Percentiles rank a stretch among this genome's conserved stretches.
Evolutionary conservation across 64 coral and sea anemone species (phyloP).

Genomic region (Montipora efflorescens): DNA sequence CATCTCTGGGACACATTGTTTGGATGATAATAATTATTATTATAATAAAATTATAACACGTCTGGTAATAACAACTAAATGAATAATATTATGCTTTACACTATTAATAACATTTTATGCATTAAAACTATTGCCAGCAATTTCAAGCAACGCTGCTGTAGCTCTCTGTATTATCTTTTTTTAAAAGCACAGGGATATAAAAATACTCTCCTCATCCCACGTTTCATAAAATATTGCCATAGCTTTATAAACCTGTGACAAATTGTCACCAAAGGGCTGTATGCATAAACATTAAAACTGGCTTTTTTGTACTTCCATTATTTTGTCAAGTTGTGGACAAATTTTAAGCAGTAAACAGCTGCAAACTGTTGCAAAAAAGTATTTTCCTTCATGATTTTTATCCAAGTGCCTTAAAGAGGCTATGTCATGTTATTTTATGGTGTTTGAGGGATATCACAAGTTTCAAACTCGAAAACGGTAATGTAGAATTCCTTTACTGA

Average conservation of each 20-base stretch:
- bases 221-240: conserved; percentile 1
- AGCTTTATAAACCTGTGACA: background rate
- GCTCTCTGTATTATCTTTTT: background rate
- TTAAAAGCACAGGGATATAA: conserved; percentile 49
- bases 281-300: too few species aligned
- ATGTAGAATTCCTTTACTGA: too few species aligned
- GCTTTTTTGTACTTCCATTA: too few species aligned
- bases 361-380: too few species aligned
- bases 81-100: conserved; percentile 27
- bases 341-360: too few species aligned
- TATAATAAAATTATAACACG: too few species aligned
- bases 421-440: too few species aligned
- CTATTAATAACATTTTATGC: conserved; percentile 39
- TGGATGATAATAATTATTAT: background rate
- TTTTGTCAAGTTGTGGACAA: too few species aligned
- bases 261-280: background rate
- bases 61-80: background rate
- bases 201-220: conserved; percentile 32
- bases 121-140: conserved; percentile 54
- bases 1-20: conserved; percentile 25
- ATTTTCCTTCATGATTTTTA: too few species aligned
- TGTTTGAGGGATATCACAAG: too few species aligned
- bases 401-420: too few species aligned
- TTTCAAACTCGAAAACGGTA: too few species aligned
- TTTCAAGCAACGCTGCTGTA: background rate